Conservation (phyloP, 2,797 vertebrate genomes). For the Gymnocypris eckloni region DNA sequence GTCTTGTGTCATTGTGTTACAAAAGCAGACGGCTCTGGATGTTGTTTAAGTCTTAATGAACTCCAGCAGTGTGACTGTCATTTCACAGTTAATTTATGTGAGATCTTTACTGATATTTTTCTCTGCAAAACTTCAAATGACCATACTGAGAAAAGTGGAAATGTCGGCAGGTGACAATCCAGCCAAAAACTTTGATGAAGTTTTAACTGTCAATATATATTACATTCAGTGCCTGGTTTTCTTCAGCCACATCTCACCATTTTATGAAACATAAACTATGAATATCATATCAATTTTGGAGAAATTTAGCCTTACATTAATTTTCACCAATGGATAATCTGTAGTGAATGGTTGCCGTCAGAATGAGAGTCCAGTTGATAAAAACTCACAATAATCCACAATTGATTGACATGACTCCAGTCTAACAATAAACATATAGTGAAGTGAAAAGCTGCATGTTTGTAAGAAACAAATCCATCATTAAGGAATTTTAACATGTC, state of each 20-base stretch:
- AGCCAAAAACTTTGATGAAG: not conserved
- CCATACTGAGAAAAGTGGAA: not conserved
- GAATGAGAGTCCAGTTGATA: not conserved
- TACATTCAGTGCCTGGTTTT: not conserved
- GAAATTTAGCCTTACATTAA: too few species aligned
- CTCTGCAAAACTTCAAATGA: not conserved
- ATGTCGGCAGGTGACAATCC: not conserved
- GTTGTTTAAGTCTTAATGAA: constrained; percentile 25
- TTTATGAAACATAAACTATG: not conserved
- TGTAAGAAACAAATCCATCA: not conserved
- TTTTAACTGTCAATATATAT: not conserved
- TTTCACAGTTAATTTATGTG: not conserved
- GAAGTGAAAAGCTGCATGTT: not conserved
- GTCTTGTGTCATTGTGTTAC: not conserved
- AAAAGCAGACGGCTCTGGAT: not conserved
- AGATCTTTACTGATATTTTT: not conserved
- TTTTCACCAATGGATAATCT: too few species aligned
- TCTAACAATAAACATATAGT: not conserved
- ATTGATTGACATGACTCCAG: not conserved
- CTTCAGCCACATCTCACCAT: not conserved
- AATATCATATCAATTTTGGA: not conserved
- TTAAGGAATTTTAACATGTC: not conserved
- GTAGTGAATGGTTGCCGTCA: too few species aligned
- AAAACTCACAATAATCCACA: too few species aligned
- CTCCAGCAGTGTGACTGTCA: not conserved